Percentiles rank a stretch among this genome's conserved stretches.
Conservation (phyloP, 2,888 invertebrate species). For the Leistus spinibarbis region DNA sequence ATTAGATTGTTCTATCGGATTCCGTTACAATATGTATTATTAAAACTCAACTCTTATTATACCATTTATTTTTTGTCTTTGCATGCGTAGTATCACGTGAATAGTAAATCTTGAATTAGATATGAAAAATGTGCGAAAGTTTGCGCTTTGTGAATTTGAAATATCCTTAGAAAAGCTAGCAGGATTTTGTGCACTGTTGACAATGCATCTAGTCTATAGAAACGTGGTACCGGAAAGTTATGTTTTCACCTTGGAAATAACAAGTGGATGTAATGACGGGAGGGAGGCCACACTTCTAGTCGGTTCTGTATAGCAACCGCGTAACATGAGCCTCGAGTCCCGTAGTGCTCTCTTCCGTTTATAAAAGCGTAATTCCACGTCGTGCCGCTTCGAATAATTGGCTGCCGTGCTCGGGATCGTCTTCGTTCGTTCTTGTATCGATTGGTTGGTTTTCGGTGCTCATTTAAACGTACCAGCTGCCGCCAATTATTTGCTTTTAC, state of each 20-base stretch:
- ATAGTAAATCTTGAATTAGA: too few relatives aligned
- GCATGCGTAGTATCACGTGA: neutral
- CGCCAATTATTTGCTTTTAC: conserved; percentile 33
- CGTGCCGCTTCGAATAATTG: conserved; percentile 36
- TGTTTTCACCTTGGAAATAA: conserved; percentile 39
- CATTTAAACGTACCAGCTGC: conserved; percentile 31
- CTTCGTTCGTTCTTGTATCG: conserved; percentile 31
- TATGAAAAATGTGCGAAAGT: neutral
- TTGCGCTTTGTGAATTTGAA: neutral
- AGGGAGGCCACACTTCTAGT: neutral
- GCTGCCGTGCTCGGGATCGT: conserved; percentile 14
- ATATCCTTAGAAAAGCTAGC: neutral
- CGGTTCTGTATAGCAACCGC: neutral
- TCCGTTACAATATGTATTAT: too few relatives aligned
- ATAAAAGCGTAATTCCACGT: conserved; percentile 38
- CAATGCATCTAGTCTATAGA: conserved; percentile 11
- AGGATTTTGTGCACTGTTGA: conserved; percentile 14
- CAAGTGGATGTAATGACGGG: conserved; percentile 31
- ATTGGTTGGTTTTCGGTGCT: conserved; percentile 36
- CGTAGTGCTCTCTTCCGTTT: conserved; percentile 24
- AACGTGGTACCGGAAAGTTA: conserved; percentile 27
- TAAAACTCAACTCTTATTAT: too few relatives aligned
- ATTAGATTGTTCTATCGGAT: too few relatives aligned
- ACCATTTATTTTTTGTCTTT: too few relatives aligned
- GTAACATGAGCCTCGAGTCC: neutral